These are phyloP conservation scores for Gnathonemus echidnorhynchus DNA, from an alignment of 2,113 vertebrate genomes.

Conservation along the genomic window DNA sequence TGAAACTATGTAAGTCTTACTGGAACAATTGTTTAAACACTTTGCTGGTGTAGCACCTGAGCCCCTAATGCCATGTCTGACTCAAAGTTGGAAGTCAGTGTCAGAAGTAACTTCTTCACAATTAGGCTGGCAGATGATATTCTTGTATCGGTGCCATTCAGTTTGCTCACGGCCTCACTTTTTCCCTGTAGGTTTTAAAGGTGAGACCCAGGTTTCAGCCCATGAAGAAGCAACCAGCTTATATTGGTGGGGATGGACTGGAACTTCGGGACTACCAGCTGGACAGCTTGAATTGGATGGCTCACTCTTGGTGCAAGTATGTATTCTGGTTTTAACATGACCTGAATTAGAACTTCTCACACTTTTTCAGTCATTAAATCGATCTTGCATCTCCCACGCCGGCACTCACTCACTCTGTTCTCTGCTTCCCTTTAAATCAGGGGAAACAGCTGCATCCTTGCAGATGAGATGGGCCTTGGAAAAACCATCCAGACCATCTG, in stretches of 20 bases:
- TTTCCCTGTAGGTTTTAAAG: constrained; percentile 74
- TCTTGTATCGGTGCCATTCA: not conserved
- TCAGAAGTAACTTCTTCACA: not conserved
- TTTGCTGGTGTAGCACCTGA: not conserved
- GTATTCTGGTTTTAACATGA: constrained; percentile 34
- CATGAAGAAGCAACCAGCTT: constrained; percentile 87
- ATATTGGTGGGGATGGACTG: constrained; percentile 82
- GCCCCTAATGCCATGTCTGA: not conserved
- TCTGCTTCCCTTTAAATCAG: constrained; percentile 48
- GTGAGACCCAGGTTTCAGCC: constrained; percentile 89
- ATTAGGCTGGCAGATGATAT: not conserved
- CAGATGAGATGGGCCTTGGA: constrained; percentile 96
- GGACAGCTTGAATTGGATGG: constrained; percentile 96
- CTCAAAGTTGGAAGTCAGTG: not conserved
- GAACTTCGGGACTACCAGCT: constrained; percentile 95
- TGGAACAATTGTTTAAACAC: not conserved
- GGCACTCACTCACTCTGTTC: not conserved
- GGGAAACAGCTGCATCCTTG: constrained; percentile 93
- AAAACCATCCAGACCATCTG: constrained; percentile 98
- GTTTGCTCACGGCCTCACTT: not conserved
- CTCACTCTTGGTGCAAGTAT: constrained; percentile 99
- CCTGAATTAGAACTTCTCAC: not conserved
- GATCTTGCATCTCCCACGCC: not conserved
- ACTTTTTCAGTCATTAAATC: not conserved
- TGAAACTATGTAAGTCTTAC: not conserved